phyloP scores from a whole-genome alignment of 2,888 invertebrate species.

The Ophioninae sp. region DNA sequence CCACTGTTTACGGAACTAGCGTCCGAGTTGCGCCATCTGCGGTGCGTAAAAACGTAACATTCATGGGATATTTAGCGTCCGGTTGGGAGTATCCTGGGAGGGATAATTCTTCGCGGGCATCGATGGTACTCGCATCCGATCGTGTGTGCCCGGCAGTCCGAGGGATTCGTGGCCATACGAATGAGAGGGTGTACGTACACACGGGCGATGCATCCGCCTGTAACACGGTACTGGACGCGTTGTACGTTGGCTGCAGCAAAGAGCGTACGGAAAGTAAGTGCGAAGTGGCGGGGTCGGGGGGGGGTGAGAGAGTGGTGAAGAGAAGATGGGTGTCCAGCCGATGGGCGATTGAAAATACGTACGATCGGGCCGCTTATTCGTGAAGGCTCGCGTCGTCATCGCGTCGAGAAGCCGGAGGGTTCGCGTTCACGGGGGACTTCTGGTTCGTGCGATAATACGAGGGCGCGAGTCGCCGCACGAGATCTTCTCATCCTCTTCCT shows the following conservation, averaged over 20 bases:
- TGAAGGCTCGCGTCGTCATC: background rate
- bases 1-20: conserved; percentile 17
- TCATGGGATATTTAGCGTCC: conserved; percentile 15
- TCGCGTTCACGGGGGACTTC: background rate
- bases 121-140: conserved; percentile 43
- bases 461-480: conserved; percentile 23
- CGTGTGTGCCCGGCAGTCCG: conserved; percentile 25
- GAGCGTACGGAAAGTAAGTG: conserved; percentile 20
- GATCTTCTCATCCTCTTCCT: conserved; percentile 17
- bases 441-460: conserved; percentile 28
- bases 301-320: background rate
- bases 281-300: background rate
- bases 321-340: conserved; percentile 48
- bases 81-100: conserved; percentile 3
- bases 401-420: conserved; percentile 11
- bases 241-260: conserved; percentile 2
- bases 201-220: background rate
- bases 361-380: conserved; percentile 28
- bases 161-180: background rate
- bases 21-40: conserved; percentile 4
- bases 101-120: conserved; percentile 36
- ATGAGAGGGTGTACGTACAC: background rate
- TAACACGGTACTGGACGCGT: background rate
- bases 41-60: conserved; percentile 21
- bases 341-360: conserved; percentile 62